These are phyloP conservation scores for Idaea dimidiata DNA, from an alignment of 2,888 invertebrate species.

Conservation along the genomic window DNA sequence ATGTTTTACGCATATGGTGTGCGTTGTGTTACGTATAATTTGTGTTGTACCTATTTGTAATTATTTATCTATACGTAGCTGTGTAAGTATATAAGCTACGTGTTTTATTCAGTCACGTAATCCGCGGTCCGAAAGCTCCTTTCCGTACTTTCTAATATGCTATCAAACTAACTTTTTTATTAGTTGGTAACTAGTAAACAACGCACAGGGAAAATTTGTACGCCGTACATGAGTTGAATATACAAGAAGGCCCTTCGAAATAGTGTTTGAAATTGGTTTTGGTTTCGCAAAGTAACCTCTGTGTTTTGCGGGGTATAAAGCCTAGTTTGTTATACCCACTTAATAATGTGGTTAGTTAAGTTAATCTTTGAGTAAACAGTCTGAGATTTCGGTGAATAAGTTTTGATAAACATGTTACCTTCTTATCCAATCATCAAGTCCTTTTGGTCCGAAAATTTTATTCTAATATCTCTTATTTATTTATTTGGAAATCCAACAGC, in stretches of 20 bases:
- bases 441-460: too few relatives aligned
- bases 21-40: too few relatives aligned
- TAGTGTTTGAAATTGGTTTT: conserved; percentile 23
- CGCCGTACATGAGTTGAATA: conserved; percentile 34
- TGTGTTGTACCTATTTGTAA: background rate
- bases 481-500: too few relatives aligned
- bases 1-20: too few relatives aligned
- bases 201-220: conserved; percentile 49
- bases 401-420: background rate
- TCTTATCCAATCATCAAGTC: too few relatives aligned
- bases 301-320: conserved; percentile 21
- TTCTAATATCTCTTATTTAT: too few relatives aligned
- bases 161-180: conserved; percentile 71
- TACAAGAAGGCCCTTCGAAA: conserved; percentile 26
- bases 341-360: background rate
- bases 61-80: background rate
- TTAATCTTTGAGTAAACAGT: background rate
- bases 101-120: conserved; percentile 68
- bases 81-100: conserved; percentile 17
- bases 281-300: conserved; percentile 20
- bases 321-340: conserved; percentile 14
- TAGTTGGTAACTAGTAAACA: conserved; percentile 69
- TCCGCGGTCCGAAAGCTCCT: conserved; percentile 51
- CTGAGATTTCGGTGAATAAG: background rate
- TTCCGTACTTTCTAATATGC: conserved; percentile 67